Evolutionary conservation across 2,113 vertebrate species (phyloP).

Genomic region (Tetraodon nigroviridis): DNA sequence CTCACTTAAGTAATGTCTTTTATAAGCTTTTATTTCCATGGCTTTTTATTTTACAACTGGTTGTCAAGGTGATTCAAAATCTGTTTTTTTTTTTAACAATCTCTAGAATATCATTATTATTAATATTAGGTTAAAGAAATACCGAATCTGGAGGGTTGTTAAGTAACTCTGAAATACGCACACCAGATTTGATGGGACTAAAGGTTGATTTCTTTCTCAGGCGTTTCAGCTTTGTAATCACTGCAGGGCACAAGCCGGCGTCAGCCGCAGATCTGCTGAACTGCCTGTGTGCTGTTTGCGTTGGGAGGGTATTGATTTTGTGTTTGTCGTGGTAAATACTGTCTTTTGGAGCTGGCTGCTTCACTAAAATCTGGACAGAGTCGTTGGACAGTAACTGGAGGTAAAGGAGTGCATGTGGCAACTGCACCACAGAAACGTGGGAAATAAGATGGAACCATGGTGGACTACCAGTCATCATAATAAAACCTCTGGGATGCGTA

Average conservation of each 20-base stretch:
- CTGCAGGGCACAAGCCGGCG: conserved; percentile 37
- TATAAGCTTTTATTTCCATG: too few relatives aligned
- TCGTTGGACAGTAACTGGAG: conserved; percentile 42
- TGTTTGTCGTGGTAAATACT: conserved; percentile 60
- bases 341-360: conserved; percentile 42
- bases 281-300: conserved; percentile 47
- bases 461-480: conserved; percentile 31
- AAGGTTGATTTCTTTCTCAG: conserved; percentile 11
- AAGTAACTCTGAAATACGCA: too few relatives aligned
- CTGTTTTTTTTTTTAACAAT: too few relatives aligned
- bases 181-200: conserved; percentile 17
- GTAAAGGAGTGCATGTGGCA: conserved; percentile 18
- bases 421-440: neutral
- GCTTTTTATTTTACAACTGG: too few relatives aligned
- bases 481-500: conserved; percentile 38
- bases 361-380: conserved; percentile 46
- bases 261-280: conserved; percentile 44
- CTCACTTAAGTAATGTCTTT: too few relatives aligned
- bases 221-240: conserved; percentile 30
- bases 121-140: too few relatives aligned
- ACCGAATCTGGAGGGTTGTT: too few relatives aligned
- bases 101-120: too few relatives aligned
- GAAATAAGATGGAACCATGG: neutral
- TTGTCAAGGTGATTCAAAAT: too few relatives aligned
- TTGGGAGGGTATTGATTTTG: conserved; percentile 57